Percentiles rank a stretch among this genome's conserved stretches.
phyloP scores from a whole-genome alignment of 1,140 invertebrate species.

The Parasteatoda tepidariorum region DNA sequence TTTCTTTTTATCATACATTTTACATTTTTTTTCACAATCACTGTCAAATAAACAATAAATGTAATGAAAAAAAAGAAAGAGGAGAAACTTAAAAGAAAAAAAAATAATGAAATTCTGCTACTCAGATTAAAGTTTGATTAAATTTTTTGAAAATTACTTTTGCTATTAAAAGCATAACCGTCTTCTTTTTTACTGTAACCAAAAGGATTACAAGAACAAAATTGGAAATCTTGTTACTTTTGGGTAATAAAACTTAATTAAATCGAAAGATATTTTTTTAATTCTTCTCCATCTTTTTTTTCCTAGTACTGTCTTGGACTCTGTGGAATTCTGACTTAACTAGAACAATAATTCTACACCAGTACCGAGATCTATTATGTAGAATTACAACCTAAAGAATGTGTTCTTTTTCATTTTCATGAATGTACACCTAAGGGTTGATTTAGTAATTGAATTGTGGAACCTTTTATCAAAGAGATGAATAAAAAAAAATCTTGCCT shows the following conservation, averaged over 20 bases:
- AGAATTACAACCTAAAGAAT: background rate
- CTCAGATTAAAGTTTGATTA: conserved; percentile 10
- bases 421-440: background rate
- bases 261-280: background rate
- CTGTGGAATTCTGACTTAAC: background rate
- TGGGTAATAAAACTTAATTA: conserved; percentile 12
- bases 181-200: background rate
- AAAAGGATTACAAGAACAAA: background rate
- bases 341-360: background rate
- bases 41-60: no score
- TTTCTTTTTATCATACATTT: no score
- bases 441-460: conserved; percentile 28
- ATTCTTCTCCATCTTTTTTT: background rate
- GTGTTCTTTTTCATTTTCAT: background rate
- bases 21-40: no score
- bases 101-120: no score
- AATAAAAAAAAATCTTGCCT: background rate
- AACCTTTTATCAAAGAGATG: conserved; percentile 8
- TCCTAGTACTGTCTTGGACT: no score
- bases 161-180: background rate
- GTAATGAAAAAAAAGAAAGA: no score
- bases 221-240: background rate
- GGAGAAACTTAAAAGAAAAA: no score
- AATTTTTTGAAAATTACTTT: background rate
- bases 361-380: background rate